Conservation (phyloP, 2,797 vertebrate genomes). For the Coranthus polyacanthus region DNA sequence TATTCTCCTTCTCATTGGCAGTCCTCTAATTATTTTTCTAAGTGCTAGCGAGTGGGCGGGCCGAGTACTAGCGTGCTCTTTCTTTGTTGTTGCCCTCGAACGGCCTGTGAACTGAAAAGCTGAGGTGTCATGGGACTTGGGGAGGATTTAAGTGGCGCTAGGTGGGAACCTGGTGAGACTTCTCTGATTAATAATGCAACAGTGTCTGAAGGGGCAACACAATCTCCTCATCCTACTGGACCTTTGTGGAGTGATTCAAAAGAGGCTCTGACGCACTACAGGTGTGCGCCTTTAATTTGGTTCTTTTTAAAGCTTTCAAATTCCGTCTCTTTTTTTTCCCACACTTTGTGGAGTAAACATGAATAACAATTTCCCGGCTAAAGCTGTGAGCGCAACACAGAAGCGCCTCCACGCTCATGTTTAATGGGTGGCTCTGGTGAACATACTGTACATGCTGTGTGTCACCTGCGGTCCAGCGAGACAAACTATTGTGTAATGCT, state of each 20-base stretch:
- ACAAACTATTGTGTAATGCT: not conserved
- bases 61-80: constrained; percentile 8
- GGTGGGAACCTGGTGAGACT: constrained; percentile 58
- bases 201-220: constrained; percentile 66
- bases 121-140: constrained; percentile 36
- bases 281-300: constrained; percentile 33
- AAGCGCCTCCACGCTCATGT: not conserved
- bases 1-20: too few relatives aligned
- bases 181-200: constrained; percentile 71
- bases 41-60: not conserved
- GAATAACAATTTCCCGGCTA: too few relatives aligned
- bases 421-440: too few relatives aligned
- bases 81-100: constrained; percentile 19
- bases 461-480: not conserved
- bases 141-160: constrained; percentile 53
- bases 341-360: too few relatives aligned
- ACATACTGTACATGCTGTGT: too few relatives aligned
- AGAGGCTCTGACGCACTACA: constrained; percentile 24
- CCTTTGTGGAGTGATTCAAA: constrained; percentile 42
- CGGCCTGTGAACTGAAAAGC: constrained; percentile 27
- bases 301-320: constrained; percentile 9
- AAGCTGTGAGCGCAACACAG: too few relatives aligned
- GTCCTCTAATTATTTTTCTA: not conserved
- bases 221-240: constrained; percentile 45
- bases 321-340: too few relatives aligned